Base-by-base conservation (phyloP, 2,888 invertebrate genomes). In the Mesopsocus fuscifrons region DNA sequence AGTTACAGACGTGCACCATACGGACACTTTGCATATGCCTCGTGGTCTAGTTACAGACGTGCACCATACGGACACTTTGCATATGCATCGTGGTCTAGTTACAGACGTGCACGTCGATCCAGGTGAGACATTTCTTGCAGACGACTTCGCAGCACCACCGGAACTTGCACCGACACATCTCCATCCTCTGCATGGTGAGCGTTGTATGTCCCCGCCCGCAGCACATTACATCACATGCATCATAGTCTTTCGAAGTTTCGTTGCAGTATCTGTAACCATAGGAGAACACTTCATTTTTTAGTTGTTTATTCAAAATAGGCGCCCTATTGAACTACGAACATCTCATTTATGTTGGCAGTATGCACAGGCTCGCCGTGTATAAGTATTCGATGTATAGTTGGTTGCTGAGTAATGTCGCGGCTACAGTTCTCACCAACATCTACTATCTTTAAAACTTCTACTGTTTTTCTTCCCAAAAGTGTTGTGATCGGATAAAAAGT, bases 101-200 rank as follows among this genome's bases (percentile, higher is more conserved):
- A 41, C 49, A 50, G 33, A 44, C 43, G 31, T 1, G 85, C 80
- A 1, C 81, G 74, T 0, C 89, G 91, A 5, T 94, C 92, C 49
- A 91, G 67, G n/a, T 84, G 80, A 44, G 45, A 41, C 85, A 87
- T 34, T 77, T 77, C 61, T 83, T 80, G 64, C 85, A 85, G 65
- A 81, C 80, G 47, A 85, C 84, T 60, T 81, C 80, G 64, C 85
- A 87, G 62, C 85, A 87, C 70, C 80, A 82, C 63, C 80, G 74
- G 65, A 82, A 84, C 59, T 79, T 79, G 67, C 85, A 87, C 56
- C 77, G 76, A 62, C 85, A 87, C 55, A 77, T 66, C 60, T 83
- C 79, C 41, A 76, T 68, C 43, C 72, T 69, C 54, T 72, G 69
- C 50, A 74, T 70, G 47, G 74, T 72, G 51, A 72, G 66, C 8